Evolutionary conservation across 2,888 invertebrate species (phyloP), one percentile per base, ranked within the genome.

Genomic region (Allophyes oxyacanthae): DNA sequence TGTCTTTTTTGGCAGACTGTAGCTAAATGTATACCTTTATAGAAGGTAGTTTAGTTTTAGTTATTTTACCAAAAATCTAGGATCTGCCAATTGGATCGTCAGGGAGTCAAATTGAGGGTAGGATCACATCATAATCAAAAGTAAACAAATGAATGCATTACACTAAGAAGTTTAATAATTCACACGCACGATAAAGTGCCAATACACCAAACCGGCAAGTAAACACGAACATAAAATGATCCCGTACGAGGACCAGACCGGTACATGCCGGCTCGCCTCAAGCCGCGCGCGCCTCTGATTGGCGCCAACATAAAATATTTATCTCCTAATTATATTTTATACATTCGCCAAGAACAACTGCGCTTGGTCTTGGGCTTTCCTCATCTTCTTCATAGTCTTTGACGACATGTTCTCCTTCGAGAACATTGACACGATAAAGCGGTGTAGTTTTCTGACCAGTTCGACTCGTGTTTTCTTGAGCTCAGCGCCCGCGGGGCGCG

Each of bases 91-190:
- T 3, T 20, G 2, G 20, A 20, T 20, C 4, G 20, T 20, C 20
- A 20, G 20, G 20, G 4, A 20, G 4, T 20, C 20, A 20, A 20
- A 20, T 20, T 20, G 20, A 20, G 20, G 20, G 20, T n/a, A n/a
- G n/a, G n/a, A n/a, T n/a, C n/a, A n/a, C n/a, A n/a, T 20, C 20
- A 20, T 20, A 20, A 4, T 20, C 10, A 55, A 79, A 78, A 60
- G 53, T 30, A 72, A 72, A 67, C 61, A 66, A 72, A 30, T 20
- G 6, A 54, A 83, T 87, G 87, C 87, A 86, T 91, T 91, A 92
- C 88, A 91, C 90, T 91, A 91, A 90, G 87, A 87, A 88, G 87
- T 89, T 87, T 78, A 88, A 85, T 85, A 85, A 82, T 89, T 88
- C 88, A 90, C 84, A 86, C 82, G 91, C 91, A 91, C 91, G 77